Percentiles rank a stretch among this genome's conserved stretches.
Conservation (phyloP, 92 coral and sea anemone genomes). For the Umimayanthus kanabou region DNA sequence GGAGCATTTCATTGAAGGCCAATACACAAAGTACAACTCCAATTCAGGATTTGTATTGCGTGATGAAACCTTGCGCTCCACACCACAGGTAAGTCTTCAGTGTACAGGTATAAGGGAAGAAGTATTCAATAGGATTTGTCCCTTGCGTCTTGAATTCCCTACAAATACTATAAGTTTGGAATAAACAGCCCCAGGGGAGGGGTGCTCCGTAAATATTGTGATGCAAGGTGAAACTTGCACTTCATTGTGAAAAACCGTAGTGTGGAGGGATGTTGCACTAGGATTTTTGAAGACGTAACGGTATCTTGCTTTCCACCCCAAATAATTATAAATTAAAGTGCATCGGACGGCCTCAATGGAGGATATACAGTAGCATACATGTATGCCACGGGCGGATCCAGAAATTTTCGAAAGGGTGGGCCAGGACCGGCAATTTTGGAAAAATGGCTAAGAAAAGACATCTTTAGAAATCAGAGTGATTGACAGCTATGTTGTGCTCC, state of each 20-base stretch:
- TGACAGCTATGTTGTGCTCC: no score
- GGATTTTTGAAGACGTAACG: no score
- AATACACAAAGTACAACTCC: slow-evolving; percentile 96
- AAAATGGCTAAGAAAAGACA: no score
- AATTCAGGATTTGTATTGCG: slow-evolving; percentile 93
- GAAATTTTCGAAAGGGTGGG: no score
- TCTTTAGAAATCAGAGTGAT: no score
- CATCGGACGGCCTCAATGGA: no score
- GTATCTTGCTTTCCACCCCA: no score
- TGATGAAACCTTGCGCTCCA: slow-evolving; percentile 88
- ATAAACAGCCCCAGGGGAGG: neutral
- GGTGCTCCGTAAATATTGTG: neutral
- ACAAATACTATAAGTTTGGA: neutral
- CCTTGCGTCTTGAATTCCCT: neutral
- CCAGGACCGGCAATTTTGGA: no score
- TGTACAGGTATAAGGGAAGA: no score
- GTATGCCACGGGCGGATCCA: no score
- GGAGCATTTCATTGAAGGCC: slow-evolving; percentile 97
- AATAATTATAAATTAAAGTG: no score
- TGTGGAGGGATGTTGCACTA: neutral
- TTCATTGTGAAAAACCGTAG: neutral
- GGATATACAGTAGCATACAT: no score
- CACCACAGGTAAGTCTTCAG: slow-evolving; percentile 82
- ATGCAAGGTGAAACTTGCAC: neutral
- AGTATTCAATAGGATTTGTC: neutral